These are phyloP conservation scores for Lagria hirta DNA, from an alignment of 2,888 invertebrate genomes.

Conservation along the genomic window DNA sequence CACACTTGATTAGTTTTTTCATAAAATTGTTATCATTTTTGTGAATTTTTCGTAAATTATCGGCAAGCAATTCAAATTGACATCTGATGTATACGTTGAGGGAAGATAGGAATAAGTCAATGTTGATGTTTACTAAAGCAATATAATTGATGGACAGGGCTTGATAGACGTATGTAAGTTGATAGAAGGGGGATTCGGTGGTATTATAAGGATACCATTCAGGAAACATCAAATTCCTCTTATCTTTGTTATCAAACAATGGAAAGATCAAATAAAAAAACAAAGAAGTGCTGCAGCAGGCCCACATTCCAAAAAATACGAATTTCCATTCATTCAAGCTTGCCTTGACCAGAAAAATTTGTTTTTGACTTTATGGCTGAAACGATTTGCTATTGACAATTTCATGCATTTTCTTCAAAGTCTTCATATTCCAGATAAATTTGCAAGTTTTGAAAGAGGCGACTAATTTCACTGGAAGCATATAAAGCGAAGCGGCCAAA, in stretches of 20 bases:
- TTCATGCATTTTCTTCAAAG: too few species aligned
- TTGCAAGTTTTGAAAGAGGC: too few species aligned
- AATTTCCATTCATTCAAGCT: constrained; percentile 6
- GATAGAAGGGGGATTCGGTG: constrained; percentile 4
- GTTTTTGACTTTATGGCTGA: constrained; percentile 5
- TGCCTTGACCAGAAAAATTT: background rate
- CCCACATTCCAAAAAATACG: background rate
- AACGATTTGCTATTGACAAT: constrained; percentile 3
- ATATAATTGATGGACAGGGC: background rate
- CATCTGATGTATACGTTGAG: constrained; percentile 4
- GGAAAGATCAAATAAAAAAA: too few species aligned
- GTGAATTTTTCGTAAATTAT: constrained; percentile 1
- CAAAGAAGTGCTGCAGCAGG: too few species aligned
- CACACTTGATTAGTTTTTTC: too few species aligned
- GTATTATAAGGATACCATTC: constrained; percentile 11
- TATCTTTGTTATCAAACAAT: too few species aligned
- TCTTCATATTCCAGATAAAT: too few species aligned
- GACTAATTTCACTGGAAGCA: too few species aligned
- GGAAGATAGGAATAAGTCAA: constrained; percentile 8
- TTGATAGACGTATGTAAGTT: constrained; percentile 11
- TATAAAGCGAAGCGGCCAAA: too few species aligned
- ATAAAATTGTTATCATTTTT: too few species aligned
- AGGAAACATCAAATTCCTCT: constrained; percentile 1
- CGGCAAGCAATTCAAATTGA: background rate
- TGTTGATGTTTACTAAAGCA: background rate